phyloP scores from a whole-genome alignment of 2,797 vertebrate species.

The Lates japonicus region DNA sequence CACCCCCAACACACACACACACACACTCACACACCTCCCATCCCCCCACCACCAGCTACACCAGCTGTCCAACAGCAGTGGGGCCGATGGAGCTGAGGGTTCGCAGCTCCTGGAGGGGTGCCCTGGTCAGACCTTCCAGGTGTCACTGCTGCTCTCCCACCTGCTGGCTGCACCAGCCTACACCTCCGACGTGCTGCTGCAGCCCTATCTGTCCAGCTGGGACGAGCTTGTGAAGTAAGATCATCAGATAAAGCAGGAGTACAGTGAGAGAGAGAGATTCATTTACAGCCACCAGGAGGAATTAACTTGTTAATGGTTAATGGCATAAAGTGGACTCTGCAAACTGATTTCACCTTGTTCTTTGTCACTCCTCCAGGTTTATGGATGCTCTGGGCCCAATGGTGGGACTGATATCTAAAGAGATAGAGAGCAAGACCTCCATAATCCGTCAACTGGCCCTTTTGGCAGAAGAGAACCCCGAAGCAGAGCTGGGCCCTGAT shows the following conservation, averaged over 20 bases:
- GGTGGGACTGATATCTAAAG: conserved; percentile 90
- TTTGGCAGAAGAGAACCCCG: conserved; percentile 60
- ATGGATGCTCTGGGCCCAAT: conserved; percentile 89
- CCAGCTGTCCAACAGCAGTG: conserved; percentile 77
- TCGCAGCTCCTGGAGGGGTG: conserved; percentile 65
- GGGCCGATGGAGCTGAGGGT: conserved; percentile 32
- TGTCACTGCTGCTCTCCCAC: conserved; percentile 81
- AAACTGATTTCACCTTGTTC: conserved; percentile 26
- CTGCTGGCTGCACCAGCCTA: conserved; percentile 77
- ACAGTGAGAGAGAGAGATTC: background rate
- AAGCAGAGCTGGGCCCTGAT: conserved; percentile 62
- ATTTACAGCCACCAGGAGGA: conserved; percentile 19
- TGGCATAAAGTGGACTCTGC: conserved; percentile 7
- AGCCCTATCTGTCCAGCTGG: conserved; percentile 90
- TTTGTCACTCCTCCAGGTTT: conserved; percentile 82
- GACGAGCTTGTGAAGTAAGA: conserved; percentile 89
- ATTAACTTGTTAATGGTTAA: conserved; percentile 11
- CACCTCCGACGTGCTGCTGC: conserved; percentile 84
- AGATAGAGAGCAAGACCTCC: conserved; percentile 87
- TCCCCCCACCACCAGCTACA: conserved; percentile 54
- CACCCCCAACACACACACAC: conserved; percentile 33
- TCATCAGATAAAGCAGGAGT: conserved; percentile 16
- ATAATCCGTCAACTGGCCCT: conserved; percentile 85
- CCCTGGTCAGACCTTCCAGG: conserved; percentile 86
- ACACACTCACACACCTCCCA: conserved; percentile 12